Percentiles rank a stretch among this genome's conserved stretches.
Evolutionary conservation across 37 sponge, comb jelly and placozoan species (phyloP).

Genomic region (Oscarella lobularis): DNA sequence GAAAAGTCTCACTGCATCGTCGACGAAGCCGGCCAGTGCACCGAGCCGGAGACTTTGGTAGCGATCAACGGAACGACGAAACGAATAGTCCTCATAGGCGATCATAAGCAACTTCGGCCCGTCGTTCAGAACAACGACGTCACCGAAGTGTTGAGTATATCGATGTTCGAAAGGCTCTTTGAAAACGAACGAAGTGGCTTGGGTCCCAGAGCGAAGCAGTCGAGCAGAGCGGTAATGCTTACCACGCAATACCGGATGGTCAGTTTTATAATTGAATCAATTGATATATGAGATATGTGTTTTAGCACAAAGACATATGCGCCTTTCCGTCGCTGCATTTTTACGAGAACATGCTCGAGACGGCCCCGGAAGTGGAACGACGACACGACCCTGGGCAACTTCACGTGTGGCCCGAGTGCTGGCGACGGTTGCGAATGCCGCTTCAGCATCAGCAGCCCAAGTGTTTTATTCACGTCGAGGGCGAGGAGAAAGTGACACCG

Average conservation of each 20-base stretch:
- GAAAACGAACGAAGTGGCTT: too few species aligned
- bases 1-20: not conserved
- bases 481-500: not conserved
- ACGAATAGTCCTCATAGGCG: not conserved
- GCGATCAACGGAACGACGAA: not conserved
- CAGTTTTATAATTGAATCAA: not conserved
- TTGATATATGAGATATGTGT: not conserved
- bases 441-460: too few species aligned
- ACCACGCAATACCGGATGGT: not conserved
- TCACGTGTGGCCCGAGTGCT: too few species aligned
- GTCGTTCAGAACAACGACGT: not conserved
- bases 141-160: not conserved
- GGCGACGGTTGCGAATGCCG: too few species aligned
- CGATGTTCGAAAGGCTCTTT: not conserved
- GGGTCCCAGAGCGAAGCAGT: too few species aligned
- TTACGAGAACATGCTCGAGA: not conserved
- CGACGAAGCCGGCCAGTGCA: not conserved
- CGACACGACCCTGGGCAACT: too few species aligned
- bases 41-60: not conserved
- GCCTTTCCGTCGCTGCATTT: not conserved
- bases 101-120: not conserved
- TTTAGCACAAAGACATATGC: not conserved
- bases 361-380: not conserved
- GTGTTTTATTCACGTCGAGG: not conserved
- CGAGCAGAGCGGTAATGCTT: not conserved